A percentile compares a stretch with the other conserved stretches of the same genome.
Conservation (phyloP, 1,140 invertebrate genomes). For the Diuraphis noxia region DNA sequence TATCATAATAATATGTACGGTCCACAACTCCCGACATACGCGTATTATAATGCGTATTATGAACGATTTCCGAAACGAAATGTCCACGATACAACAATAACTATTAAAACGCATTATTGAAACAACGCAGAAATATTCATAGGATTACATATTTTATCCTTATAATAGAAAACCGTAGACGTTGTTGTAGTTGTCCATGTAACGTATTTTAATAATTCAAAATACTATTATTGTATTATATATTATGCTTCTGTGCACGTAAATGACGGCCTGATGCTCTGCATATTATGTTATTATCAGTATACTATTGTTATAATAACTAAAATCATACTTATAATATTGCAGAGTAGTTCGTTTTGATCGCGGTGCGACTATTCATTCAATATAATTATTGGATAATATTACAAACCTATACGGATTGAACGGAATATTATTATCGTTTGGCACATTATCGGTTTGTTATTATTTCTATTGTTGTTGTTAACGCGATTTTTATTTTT, state of each 20-base stretch:
- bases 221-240: neutral
- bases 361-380: neutral
- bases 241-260: neutral
- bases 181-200: neutral
- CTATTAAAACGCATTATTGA: neutral
- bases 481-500: neutral
- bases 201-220: neutral
- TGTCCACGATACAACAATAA: neutral
- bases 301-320: neutral
- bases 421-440: neutral
- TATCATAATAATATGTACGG: neutral
- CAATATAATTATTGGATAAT: constrained; percentile 21
- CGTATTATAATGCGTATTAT: neutral
- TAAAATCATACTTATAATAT: neutral
- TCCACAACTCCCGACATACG: neutral
- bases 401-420: neutral
- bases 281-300: accelerated
- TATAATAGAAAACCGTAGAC: neutral
- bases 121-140: too few species aligned
- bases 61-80: neutral
- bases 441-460: neutral
- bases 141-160: neutral
- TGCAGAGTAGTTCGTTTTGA: neutral
- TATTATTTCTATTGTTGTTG: neutral
- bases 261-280: neutral